Percentiles rank a stretch among this genome's conserved stretches.
Conservation (phyloP, 2,888 invertebrate genomes). For the Drosophila seclusa region DNA sequence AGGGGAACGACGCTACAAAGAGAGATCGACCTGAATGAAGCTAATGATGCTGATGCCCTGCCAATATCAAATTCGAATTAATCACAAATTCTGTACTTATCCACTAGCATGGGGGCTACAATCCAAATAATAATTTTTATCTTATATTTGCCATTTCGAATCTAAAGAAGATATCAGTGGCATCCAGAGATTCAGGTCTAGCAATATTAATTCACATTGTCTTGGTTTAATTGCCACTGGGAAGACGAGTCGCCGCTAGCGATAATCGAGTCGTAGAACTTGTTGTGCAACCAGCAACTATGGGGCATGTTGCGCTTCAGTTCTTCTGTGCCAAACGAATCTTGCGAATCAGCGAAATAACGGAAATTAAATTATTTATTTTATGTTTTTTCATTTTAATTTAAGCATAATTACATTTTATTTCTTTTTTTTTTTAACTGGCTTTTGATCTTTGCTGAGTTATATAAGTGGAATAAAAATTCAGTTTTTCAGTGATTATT, state of each 20-base stretch:
- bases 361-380: too few relatives aligned
- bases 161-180: not conserved
- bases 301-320: not conserved
- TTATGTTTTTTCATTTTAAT: too few relatives aligned
- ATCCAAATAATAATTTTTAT: not conserved
- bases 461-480: not conserved
- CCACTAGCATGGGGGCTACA: not conserved
- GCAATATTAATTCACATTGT: not conserved
- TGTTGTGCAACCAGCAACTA: not conserved
- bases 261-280: not conserved
- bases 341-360: not conserved
- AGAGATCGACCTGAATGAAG: constrained; percentile 45
- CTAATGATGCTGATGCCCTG: constrained; percentile 23
- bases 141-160: not conserved
- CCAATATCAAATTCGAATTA: not conserved
- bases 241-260: not conserved
- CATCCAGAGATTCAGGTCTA: not conserved
- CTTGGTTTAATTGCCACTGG: not conserved
- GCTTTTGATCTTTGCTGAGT: not conserved
- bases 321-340: not conserved
- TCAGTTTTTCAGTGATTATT: not conserved
- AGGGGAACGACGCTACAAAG: constrained; percentile 1
- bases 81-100: not conserved
- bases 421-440: not conserved
- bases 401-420: too few relatives aligned